Conservation (phyloP, 2,888 invertebrate species). For the Limnephilus lunatus region DNA sequence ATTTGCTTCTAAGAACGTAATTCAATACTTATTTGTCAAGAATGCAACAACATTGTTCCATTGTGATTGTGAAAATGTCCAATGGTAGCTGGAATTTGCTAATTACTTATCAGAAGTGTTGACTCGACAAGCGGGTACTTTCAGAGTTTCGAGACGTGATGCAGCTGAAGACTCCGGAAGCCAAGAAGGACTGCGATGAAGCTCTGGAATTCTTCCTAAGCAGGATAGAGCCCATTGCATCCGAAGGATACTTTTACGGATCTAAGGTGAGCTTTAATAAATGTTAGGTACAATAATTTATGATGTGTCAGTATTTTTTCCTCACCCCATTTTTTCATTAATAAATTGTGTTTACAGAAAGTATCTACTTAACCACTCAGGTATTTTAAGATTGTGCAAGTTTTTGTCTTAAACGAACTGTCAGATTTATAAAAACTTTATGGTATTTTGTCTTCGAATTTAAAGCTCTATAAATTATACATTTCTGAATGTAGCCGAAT, state of each 20-base stretch:
- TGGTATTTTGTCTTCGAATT: too few relatives aligned
- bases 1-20: neutral
- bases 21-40: neutral
- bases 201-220: constrained; percentile 54
- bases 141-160: constrained; percentile 58
- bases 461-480: too few relatives aligned
- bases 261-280: constrained; percentile 50
- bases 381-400: too few relatives aligned
- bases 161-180: constrained; percentile 61
- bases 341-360: too few relatives aligned
- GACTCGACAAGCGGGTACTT: neutral
- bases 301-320: too few relatives aligned
- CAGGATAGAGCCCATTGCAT: constrained; percentile 53
- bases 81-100: neutral
- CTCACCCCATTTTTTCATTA: too few relatives aligned
- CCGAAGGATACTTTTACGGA: constrained; percentile 63
- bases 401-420: too few relatives aligned
- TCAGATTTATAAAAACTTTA: too few relatives aligned
- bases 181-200: constrained; percentile 57
- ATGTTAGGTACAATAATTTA: too few relatives aligned
- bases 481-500: too few relatives aligned
- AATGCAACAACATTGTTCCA: neutral
- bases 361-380: too few relatives aligned
- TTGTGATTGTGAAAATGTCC: neutral
- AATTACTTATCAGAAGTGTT: neutral